A percentile compares a stretch with the other conserved stretches of the same genome.
Evolutionary conservation across 2,113 vertebrate genomes (phyloP).

Genomic region (Zosterops hypoxanthus): DNA sequence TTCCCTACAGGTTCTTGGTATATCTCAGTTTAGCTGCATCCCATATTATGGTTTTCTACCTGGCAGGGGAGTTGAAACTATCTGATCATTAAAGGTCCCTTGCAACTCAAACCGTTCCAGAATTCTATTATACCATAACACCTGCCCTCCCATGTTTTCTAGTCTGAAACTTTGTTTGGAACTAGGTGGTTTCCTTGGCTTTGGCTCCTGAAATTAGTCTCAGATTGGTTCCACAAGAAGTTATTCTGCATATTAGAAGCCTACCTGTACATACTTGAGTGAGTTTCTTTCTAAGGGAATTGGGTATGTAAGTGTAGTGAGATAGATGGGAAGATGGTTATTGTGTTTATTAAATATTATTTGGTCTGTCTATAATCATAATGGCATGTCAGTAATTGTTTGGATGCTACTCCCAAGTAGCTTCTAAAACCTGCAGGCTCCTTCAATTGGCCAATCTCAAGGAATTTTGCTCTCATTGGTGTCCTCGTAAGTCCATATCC

Average conservation of each 20-base stretch:
- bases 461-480: rapidly evolving
- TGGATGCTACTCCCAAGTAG: background rate
- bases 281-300: background rate
- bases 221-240: background rate
- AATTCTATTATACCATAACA: background rate
- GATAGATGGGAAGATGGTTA: background rate
- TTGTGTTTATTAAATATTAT: background rate
- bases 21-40: background rate
- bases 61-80: background rate
- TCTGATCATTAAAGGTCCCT: background rate
- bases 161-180: background rate
- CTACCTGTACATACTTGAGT: background rate
- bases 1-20: background rate
- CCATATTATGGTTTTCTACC: background rate
- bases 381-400: background rate
- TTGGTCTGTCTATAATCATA: background rate
- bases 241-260: background rate
- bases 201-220: background rate
- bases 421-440: background rate
- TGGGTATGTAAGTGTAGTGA: background rate
- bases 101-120: background rate
- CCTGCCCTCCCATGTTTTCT: background rate
- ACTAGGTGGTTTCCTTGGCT: background rate
- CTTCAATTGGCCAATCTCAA: rapidly evolving
- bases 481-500: background rate